Evolutionary conservation across 2,797 vertebrate species (phyloP), one percentile per base, ranked within the genome.

Genomic region (Petrocephalus schoutedeni): DNA sequence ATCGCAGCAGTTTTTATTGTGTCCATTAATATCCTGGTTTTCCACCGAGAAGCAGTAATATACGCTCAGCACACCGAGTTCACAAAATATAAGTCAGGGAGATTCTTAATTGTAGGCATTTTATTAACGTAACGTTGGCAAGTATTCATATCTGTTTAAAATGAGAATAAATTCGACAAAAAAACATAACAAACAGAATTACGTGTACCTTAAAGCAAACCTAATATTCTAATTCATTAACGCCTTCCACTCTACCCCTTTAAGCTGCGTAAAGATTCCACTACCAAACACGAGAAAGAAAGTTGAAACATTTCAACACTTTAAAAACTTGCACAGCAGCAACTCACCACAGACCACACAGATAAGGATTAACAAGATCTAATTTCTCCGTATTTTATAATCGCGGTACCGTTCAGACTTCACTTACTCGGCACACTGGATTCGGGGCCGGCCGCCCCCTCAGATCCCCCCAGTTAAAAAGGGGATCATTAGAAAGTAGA

Each of bases 401-500:
- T 71, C 67, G 67, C 32, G 16, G 67, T 71, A 14, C 67, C 67
- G 32, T 71, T 71, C 32, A 71, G 32, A 71, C 67, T 36, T 41
- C 14, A 71, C 67, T 71, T 71, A 71, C 16, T 71, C 67, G 14
- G 67, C 32, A 28, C 67, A 41, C 6, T 71, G 1, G 36, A 36
- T 16, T 5, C 67, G 16, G 5, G 28, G 67, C 67, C 0, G 32
- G 32, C 32, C 32, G 6, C 12, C 67, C 67, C 67, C 32, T 71
- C 67, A 71, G 67, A 71, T 71, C 28, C 67, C 83, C 71, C 83
- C 71, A 74, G 88, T 89, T 87, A 87, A 82, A 58, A 77, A 84
- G 12, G 57, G 32, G 87, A 89, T 88, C 87, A 86, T 87, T 90
- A 61, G 49, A 86, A 64, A 87, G 87, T 87, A 90, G 86, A 59